Conservation (phyloP, 2,113 vertebrate genomes). For the Gobius niger region DNA sequence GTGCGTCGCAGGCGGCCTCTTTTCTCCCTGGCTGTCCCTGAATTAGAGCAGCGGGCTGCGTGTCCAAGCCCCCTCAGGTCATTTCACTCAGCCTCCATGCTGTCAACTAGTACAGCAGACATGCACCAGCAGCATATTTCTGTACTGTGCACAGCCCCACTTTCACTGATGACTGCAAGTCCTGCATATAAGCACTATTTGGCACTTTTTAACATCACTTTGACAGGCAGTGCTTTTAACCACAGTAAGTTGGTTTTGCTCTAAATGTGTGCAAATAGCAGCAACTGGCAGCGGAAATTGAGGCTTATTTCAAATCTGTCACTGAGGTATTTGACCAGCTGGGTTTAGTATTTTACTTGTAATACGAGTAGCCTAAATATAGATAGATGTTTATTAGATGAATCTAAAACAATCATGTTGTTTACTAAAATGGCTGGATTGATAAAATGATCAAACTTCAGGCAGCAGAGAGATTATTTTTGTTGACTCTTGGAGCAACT, state of each 20-base stretch:
- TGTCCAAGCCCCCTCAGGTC: slow-evolving; percentile 67
- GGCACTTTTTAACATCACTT: slow-evolving; percentile 9
- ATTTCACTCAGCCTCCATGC: slow-evolving; percentile 52
- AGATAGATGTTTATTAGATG: background rate
- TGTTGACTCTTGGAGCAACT: too few species aligned
- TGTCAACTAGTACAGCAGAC: slow-evolving; percentile 64
- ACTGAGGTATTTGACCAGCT: background rate
- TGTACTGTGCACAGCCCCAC: slow-evolving; percentile 43
- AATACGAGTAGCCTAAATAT: background rate
- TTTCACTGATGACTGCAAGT: slow-evolving; percentile 43
- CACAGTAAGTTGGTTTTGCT: background rate
- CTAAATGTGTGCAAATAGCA: slow-evolving; percentile 3
- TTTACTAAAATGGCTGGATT: too few species aligned
- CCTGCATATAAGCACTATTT: slow-evolving; percentile 14
- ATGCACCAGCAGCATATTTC: slow-evolving; percentile 58
- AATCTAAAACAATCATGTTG: background rate
- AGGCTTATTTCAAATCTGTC: background rate
- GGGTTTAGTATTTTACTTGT: background rate
- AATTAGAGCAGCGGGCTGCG: slow-evolving; percentile 57
- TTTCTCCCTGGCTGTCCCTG: slow-evolving; percentile 42
- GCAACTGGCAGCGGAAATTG: background rate
- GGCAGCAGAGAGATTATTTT: too few species aligned
- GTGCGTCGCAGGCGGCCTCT: slow-evolving; percentile 18
- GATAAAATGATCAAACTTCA: too few species aligned
- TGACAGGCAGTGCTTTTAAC: background rate